A percentile compares a stretch with the other conserved stretches of the same genome.
phyloP scores from a whole-genome alignment of 2,888 invertebrate genomes.

The Meta bourneti region DNA sequence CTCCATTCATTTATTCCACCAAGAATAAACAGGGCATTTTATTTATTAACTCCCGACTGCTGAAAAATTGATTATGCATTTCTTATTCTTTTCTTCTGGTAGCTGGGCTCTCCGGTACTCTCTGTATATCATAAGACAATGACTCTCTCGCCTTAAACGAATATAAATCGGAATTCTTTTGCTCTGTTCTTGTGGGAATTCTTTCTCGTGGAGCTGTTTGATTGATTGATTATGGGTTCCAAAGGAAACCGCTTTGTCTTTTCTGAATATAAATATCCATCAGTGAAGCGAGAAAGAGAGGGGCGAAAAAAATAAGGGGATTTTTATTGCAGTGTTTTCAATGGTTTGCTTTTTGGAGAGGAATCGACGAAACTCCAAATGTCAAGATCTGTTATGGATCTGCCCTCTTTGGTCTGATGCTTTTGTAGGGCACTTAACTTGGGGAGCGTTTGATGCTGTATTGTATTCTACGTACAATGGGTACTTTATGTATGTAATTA shows the following conservation, averaged over 20 bases:
- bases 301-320: not conserved
- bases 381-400: not conserved
- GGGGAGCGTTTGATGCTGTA: no score
- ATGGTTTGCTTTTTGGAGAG: not conserved
- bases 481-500: not conserved
- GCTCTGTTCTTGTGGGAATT: not conserved
- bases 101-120: not conserved
- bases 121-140: not conserved
- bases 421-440: not conserved
- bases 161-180: not conserved
- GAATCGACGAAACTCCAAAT: not conserved
- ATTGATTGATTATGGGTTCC: conserved; percentile 56
- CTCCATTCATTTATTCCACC: not conserved
- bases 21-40: not conserved
- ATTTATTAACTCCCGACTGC: not conserved
- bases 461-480: no score
- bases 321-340: conserved; percentile 21
- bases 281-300: conserved; percentile 10
- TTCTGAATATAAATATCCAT: conserved; percentile 51
- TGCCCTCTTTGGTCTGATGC: not conserved
- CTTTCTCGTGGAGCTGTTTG: conserved; percentile 6
- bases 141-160: not conserved
- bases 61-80: not conserved
- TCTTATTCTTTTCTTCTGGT: not conserved
- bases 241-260: conserved; percentile 36